phyloP scores from a whole-genome alignment of 1,140 invertebrate genomes.

The Frieseomelitta varia region DNA sequence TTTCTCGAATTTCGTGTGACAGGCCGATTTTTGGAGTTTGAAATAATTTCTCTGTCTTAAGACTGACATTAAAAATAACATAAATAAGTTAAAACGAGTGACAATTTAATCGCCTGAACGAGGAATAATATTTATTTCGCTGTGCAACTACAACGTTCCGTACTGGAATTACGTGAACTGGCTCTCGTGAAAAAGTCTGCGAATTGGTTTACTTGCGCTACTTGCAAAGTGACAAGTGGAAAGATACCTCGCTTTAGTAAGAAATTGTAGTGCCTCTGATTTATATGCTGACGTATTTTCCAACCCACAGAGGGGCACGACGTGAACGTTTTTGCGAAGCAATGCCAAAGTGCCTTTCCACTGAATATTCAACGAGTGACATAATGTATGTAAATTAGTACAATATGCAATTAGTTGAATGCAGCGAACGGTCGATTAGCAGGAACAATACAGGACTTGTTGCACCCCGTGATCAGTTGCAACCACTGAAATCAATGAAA shows the following conservation, averaged over 20 bases:
- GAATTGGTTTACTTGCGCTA: not conserved
- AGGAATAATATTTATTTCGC: no score
- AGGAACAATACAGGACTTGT: not conserved
- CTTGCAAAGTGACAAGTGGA: not conserved
- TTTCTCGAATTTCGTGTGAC: not conserved
- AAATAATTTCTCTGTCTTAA: no score
- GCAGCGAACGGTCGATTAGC: not conserved
- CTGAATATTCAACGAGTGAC: conserved; percentile 13
- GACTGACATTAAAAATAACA: no score
- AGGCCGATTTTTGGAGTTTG: no score
- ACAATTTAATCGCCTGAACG: no score
- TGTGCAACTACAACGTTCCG: no score
- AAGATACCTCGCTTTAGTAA: not conserved
- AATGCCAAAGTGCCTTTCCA: not conserved
- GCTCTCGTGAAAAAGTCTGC: not conserved
- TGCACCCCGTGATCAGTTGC: not conserved
- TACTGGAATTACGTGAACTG: not conserved
- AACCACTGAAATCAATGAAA: not conserved
- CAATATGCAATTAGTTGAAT: not conserved
- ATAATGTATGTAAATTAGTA: conserved; percentile 5
- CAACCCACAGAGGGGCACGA: not conserved
- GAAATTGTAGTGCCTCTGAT: not conserved
- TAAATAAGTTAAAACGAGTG: no score
- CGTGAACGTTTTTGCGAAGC: not conserved
- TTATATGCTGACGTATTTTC: not conserved